A percentile compares a stretch with the other conserved stretches of the same genome.
Evolutionary conservation across 1,140 invertebrate species (phyloP).

Genomic region (Samia ricini): DNA sequence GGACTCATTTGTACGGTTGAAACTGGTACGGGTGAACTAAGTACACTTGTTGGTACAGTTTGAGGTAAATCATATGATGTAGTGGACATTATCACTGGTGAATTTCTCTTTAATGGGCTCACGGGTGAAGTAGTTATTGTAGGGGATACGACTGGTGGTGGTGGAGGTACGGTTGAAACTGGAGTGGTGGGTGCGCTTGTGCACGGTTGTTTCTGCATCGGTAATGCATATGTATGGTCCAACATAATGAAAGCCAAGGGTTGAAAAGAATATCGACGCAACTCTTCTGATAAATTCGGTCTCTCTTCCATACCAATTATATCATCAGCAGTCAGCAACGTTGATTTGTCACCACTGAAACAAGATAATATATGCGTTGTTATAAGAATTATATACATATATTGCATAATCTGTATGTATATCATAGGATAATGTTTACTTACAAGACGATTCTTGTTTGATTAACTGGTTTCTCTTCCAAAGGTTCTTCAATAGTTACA

Average conservation of each 20-base stretch:
- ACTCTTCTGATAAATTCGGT: slow-evolving; percentile 70
- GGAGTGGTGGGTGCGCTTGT: slow-evolving; percentile 25
- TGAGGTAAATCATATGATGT: slow-evolving; percentile 43
- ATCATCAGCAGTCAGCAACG: slow-evolving; percentile 65
- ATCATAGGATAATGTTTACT: slow-evolving; percentile 30
- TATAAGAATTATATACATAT: slow-evolving; percentile 12
- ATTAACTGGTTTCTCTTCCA: slow-evolving; percentile 49
- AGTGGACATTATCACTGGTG: slow-evolving; percentile 49
- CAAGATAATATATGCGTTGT: slow-evolving; percentile 26
- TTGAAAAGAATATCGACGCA: slow-evolving; percentile 62
- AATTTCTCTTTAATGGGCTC: slow-evolving; percentile 53
- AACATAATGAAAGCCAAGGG: slow-evolving; percentile 69
- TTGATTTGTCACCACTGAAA: slow-evolving; percentile 75
- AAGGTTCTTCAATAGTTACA: slow-evolving; percentile 37
- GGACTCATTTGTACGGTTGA: slow-evolving; percentile 37
- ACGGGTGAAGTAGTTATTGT: slow-evolving; percentile 35
- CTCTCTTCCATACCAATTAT: slow-evolving; percentile 72
- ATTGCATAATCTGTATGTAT: slow-evolving; percentile 16
- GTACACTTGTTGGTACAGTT: slow-evolving; percentile 35
- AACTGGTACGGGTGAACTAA: slow-evolving; percentile 41
- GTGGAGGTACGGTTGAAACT: slow-evolving; percentile 23
- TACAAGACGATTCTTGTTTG: slow-evolving; percentile 67
- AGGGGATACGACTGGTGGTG: slow-evolving; percentile 22
- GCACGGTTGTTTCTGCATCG: slow-evolving; percentile 49
- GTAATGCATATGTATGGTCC: slow-evolving; percentile 72